Base-by-base conservation (phyloP, 2,113 vertebrate species). In the Chaenogobius annularis region DNA sequence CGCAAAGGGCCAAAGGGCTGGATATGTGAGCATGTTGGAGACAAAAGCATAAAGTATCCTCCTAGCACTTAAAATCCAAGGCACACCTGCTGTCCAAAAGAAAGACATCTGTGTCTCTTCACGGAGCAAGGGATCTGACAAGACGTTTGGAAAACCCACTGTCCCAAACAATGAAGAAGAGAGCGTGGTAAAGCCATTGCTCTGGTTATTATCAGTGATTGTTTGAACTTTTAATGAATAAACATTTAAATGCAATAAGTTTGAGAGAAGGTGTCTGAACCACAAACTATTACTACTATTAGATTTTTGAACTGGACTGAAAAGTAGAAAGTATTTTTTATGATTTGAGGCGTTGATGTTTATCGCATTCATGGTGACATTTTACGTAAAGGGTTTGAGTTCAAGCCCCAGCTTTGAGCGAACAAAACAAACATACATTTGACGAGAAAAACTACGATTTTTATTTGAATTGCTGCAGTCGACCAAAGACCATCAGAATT, bases 141-240 rank as follows among this genome's bases (percentile, higher is more conserved):
- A 67, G 13, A 43, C 19, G n/a, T 40, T 56, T 52, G 17, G 40
- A 43, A 68, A 58, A 47, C 20, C n/a, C 58, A 46, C 31, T 22
- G 12, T 66, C 69, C 23, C 37, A 61, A 35, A 20, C 12, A 17
- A 43, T 59, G 20, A 17, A 59, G 52, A 66, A 47, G 10, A 44
- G 67, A 19, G 54, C 50, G 54, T 48, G 44, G 23, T 74, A 62
- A 40, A 73, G 65, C 68, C 66, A 15, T 58, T 10, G 74, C 43
- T 71, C 61, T 17, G 23, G 75, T 73, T 78, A 66, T 10, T 20
- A 78, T 74, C 69, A 7, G 68, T 26, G 65, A 31, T 47, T 78
- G 69, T 86, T 88, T 89, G 79, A 90, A 85, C 76, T 79, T 80
- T 78, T 85, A 86, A 84, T 87, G 77, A 87, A 78, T 61, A 58